Evolutionary conservation across 2,888 invertebrate genomes (phyloP), one percentile per base, ranked within the genome.

Genomic region (Ennomos quercinarius): DNA sequence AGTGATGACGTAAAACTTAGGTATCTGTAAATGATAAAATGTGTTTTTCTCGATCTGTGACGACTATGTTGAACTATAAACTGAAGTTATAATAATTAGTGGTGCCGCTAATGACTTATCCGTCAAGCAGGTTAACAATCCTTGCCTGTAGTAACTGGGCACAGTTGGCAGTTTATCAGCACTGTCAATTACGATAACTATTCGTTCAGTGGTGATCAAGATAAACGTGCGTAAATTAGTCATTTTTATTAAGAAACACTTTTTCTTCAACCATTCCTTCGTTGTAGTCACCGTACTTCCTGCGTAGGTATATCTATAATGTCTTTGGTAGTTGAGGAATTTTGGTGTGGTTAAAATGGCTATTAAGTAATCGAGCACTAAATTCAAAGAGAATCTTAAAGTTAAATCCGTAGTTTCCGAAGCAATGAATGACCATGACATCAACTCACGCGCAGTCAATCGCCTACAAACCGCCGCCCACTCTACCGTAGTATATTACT

Each of bases 371-470:
- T 59, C 50, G 47, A n/a, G 42, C 36, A 47, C 34, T 55, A 43
- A 63, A 61, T 57, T 57, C 12, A 48, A 39, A 60, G 50, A 66
- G 56, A 56, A 60, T 63, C 52, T 63, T 47, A 48, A 63, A 66
- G 64, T 65, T 51, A 61, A 66, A 63, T 55, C 43, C 60, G 55
- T 66, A 64, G 60, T 67, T 66, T 68, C 42, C 70, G 72, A 80
- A 76, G 74, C 81, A 78, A 79, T 80, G 80, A 82, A 79, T 83
- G 84, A 69, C 86, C 85, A 75, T 87, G 86, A 84, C 86, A 83
- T 73, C 82, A 80, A 77, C 84, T 81, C 84, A 76, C 76, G 78
- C 82, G 79, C 81, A 79, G 77, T 76, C 78, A 76, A 68, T 82
- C 81, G 82, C 81, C 84, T 80, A 81, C 81, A 73, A 77, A 71